Base-by-base conservation (phyloP, 2,888 invertebrate genomes). In the Ommatoiulus sabulosus region DNA sequence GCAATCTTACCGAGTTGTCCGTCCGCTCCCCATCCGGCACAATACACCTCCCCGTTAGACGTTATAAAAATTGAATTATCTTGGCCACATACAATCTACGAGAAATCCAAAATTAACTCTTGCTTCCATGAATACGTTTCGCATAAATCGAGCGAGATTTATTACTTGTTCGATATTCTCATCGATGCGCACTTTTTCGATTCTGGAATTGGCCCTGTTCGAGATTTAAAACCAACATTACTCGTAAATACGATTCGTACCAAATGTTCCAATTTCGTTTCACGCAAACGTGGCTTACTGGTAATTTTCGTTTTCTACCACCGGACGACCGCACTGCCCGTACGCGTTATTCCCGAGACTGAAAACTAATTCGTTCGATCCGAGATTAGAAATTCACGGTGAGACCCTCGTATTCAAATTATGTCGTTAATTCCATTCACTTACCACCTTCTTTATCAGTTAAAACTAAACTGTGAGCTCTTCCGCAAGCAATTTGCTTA, bases 11-110 rank as follows among this genome's bases (percentile, higher is more conserved):
- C 98, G 0, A 97, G 97, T 93, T 99, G 99, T 0, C 99, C 99
- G 93, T 99, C 98, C 0, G 97, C 96, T 48, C 98, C 97, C 96
- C 97, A 97, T 0, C 99, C 99, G 93, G 97, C 98, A 0, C 96
- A 94, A 92, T 95, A 98, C 4, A 99, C 96, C 91, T 95, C 94
- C 0, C 99, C 98, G 43, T 94, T 93, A 91, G 95, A 94, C 90
- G 96, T 97, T 90, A 98, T 91, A 91, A 97, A 95, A 91, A 97
- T 92, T 94, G 96, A 96, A 92, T 98, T 97, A 94, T 99, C 98
- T 92, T 97, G 98, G 0, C 98, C 98, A 92, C 98, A 97, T 90
- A 95, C 94, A 10, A 98, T 43, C 85, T 85, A 85, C 17, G 43
- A 43, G 43, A 85, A 85, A 63, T 20, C n/a, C 43, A 43, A 20